Percentiles rank a stretch among this genome's conserved stretches.
phyloP scores from a whole-genome alignment of 2,888 invertebrate genomes.

The Papilio gigon region DNA sequence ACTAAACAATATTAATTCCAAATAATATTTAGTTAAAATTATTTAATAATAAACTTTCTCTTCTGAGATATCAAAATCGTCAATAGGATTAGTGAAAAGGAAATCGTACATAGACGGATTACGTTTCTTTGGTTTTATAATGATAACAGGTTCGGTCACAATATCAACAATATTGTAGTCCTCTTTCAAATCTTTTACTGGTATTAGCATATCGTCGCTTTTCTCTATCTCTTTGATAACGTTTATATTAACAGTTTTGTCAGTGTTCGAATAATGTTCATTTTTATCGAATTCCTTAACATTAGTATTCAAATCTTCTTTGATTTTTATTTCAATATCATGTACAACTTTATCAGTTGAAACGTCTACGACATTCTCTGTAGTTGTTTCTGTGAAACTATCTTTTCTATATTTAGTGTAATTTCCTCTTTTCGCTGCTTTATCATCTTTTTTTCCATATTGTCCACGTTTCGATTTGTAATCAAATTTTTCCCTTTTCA shows the following conservation, averaged over 20 bases:
- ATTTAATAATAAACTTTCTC: conserved; percentile 52
- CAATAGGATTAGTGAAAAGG: conserved; percentile 45
- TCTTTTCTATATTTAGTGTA: conserved; percentile 34
- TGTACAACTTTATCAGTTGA: background rate
- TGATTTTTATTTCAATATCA: conserved; percentile 26
- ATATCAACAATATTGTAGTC: conserved; percentile 3
- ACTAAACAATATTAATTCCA: conserved; percentile 35
- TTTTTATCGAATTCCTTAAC: conserved; percentile 29
- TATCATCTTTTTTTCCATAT: conserved; percentile 35
- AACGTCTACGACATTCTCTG: background rate
- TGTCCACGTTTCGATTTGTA: conserved; percentile 36
- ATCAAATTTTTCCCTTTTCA: conserved; percentile 36
- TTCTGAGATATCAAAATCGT: conserved; percentile 42
- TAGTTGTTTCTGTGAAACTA: conserved; percentile 7
- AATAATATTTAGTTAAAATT: conserved; percentile 28
- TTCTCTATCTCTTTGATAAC: conserved; percentile 2
- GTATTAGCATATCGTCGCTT: background rate
- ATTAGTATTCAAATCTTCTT: conserved; percentile 29
- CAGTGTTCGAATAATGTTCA: background rate
- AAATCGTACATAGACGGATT: conserved; percentile 50
- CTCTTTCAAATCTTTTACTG: background rate
- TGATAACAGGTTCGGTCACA: conserved; percentile 31
- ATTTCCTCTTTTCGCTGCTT: conserved; percentile 28
- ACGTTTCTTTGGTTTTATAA: conserved; percentile 41
- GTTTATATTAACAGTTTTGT: conserved; percentile 12